Base-by-base conservation (phyloP, 2,113 vertebrate species). In the Thomomys bottae region DNA sequence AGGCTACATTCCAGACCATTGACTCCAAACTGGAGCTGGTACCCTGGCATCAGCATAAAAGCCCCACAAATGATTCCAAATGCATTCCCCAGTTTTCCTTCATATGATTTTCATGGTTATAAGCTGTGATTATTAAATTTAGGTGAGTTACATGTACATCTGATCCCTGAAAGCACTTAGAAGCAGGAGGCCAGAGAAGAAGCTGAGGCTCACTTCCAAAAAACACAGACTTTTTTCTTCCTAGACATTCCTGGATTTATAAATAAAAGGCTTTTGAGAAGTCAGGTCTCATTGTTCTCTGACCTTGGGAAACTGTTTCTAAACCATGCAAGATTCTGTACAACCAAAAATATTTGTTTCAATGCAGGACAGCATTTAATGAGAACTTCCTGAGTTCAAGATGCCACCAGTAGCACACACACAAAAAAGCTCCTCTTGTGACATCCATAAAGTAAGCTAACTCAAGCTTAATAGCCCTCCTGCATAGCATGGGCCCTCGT, bases 401-500 rank as follows among this genome's bases (percentile, higher is more conserved):
- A 88, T 0, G 24, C 20, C 88, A 49, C 36, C 36, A 89, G 72
- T 6, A 38, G 66, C 76, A 66, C 34, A n/a, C 76, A 66, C 34
- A n/a, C 57, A 54, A 54, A 54, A 54, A 54, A 14, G 40, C 2
- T 73, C 1, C 17, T 84, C 84, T 40, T 76, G 11, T 1, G 42
- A 18, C 49, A 76, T 77, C 75, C 7, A 5, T 64, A 45, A 89
- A 78, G 71, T 6, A 75, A 70, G 20, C 42, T n/a, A 85, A 90
- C 42, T 82, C 75, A 73, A 42, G 72, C 38, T 87, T 64, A 61
- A 30, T 28, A 90, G 45, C 32, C 34, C 15, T 77, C n/a, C 64
- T 26, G 10, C 63, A 66, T 20, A 89, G 83, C 45, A 80, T 88
- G 78, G 28, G 30, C 49, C 78, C 90, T 84, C 91, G n/a, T 36